phyloP scores from a whole-genome alignment of 2,797 vertebrate genomes.

The Anableps anableps region DNA sequence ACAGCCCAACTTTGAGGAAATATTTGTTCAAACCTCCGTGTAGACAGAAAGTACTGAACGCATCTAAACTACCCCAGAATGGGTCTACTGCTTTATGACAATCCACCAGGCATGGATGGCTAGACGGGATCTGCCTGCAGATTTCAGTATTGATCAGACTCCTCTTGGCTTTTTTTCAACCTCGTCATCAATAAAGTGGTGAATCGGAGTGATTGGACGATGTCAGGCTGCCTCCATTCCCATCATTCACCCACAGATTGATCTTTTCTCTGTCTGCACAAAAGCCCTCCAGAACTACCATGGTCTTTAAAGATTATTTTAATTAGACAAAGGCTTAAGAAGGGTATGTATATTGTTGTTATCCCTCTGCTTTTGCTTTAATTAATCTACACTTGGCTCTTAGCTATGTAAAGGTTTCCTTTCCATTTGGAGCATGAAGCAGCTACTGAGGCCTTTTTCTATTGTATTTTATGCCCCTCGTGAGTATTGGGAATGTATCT shows the following conservation, averaged over 20 bases:
- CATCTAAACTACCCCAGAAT: neutral
- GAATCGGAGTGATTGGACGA: neutral
- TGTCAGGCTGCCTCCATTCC: neutral
- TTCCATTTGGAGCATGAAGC: neutral
- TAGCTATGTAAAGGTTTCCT: neutral
- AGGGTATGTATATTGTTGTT: neutral
- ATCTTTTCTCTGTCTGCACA: neutral
- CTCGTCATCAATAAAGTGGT: neutral
- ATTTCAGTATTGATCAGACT: neutral
- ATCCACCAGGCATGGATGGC: neutral
- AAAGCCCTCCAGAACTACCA: neutral
- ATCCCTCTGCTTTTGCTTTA: neutral
- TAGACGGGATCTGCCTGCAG: neutral
- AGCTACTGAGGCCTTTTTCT: too few species aligned
- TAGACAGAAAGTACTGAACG: neutral
- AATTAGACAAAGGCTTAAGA: neutral
- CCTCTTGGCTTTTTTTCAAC: neutral
- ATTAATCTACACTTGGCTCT: neutral
- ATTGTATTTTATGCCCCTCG: neutral
- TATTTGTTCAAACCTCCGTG: neutral
- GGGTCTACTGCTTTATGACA: neutral
- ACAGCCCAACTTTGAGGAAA: neutral
- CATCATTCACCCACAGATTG: slow-evolving; percentile 5
- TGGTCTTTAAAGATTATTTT: neutral
- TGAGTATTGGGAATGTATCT: neutral